Base-by-base conservation (phyloP, 2,113 vertebrate genomes). In the Pelusios castaneus region DNA sequence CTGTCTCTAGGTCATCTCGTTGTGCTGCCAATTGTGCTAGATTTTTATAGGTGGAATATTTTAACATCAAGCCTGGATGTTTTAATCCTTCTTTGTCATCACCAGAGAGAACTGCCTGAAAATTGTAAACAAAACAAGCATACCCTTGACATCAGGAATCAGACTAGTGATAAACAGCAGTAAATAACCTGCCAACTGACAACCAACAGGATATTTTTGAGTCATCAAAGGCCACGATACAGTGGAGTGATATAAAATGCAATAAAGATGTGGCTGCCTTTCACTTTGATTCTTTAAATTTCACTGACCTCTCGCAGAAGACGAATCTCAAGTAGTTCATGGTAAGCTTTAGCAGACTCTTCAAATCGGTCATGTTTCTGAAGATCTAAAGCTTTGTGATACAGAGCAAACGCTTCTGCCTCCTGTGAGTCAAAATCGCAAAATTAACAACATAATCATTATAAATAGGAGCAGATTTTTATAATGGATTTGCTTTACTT, bases 31-130 rank as follows among this genome's bases (percentile, higher is more conserved):
- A 97, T 81, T 98, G 99, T 6, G 99, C 99, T 88, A 99, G 94
- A 97, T 99, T 99, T 96, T 99, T 99, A 86, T 99, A 99, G 0
- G 99, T 99, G 52, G 99, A 99, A 90, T 99, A 99, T 90, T 99
- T 99, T 84, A 99, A 96, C 98, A 99, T 99, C 94, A 99, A 97
- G 13, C 99, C 99, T 2, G 99, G 99, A 95, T 99, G 99, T 86
- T 99, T 99, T 94, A 99, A 96, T 10, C 99, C 99, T 76, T 99
- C 98, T 85, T 98, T 98, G 97, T 99, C 99, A 97, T 99, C 99
- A 51, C 99, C 99, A 4, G 99, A 99, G 9, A 99, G 98, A 97
- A 99, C 96, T 6, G 99, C 99, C 99, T 99, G 86, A 67, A 97
- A 96, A 82, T 4, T 0, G 77, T 55, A 67, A 75, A 93, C 12